Evolutionary conservation across 2,113 vertebrate species (phyloP).

Genomic region (Lagopus muta): DNA sequence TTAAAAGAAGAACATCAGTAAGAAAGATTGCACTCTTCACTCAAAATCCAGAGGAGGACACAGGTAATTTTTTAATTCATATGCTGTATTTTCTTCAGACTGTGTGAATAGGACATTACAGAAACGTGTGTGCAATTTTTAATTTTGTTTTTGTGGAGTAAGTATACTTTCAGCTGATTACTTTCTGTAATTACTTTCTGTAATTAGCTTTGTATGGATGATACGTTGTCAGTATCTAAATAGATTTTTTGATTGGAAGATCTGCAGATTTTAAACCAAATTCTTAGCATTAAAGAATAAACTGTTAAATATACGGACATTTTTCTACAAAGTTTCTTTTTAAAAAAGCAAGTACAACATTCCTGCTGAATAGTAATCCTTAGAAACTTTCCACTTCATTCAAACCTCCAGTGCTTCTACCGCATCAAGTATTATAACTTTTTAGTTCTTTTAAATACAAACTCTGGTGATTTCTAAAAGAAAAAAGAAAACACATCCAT

Average conservation of each 20-base stretch:
- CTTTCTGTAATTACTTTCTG: slow-evolving; percentile 50
- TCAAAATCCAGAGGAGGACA: slow-evolving; percentile 47
- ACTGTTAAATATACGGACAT: not conserved
- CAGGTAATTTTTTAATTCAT: slow-evolving; percentile 81
- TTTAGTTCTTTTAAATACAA: not conserved
- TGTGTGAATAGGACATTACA: not conserved
- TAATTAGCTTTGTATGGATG: slow-evolving; percentile 51
- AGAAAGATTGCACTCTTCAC: slow-evolving; percentile 64
- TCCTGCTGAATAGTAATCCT: not conserved
- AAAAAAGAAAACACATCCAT: not conserved
- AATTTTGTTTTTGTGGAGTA: slow-evolving; percentile 2
- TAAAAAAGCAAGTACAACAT: not conserved
- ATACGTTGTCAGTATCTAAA: not conserved
- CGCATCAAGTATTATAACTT: not conserved
- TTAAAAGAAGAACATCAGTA: slow-evolving; percentile 66
- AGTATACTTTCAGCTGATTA: slow-evolving; percentile 36
- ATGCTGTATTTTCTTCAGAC: slow-evolving; percentile 63
- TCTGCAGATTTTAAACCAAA: slow-evolving; percentile 5
- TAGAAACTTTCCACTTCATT: not conserved
- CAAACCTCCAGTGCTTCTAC: not conserved
- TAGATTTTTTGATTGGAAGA: slow-evolving; percentile 19
- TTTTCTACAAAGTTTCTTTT: slow-evolving; percentile 39
- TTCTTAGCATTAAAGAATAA: not conserved
- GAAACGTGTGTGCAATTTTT: not conserved
- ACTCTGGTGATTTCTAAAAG: not conserved